Evolutionary conservation across 2,797 vertebrate genomes (phyloP).

Genomic region (Steatocranus sp.): DNA sequence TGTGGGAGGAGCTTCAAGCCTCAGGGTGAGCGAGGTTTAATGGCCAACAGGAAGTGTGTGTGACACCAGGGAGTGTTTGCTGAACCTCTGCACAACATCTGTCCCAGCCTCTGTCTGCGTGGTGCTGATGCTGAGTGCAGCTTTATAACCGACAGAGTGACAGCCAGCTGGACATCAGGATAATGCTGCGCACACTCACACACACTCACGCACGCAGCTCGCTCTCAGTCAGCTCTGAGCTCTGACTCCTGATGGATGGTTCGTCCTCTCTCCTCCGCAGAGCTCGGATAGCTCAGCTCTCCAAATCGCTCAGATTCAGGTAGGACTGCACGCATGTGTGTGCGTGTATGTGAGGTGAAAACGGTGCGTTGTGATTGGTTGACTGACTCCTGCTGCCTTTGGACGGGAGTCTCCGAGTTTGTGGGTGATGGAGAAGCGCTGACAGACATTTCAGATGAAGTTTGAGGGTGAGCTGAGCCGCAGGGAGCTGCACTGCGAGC

Average conservation of each 20-base stretch:
- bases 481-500: background rate
- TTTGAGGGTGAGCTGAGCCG: background rate
- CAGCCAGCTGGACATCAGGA: slow-evolving; percentile 36
- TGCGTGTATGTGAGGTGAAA: background rate
- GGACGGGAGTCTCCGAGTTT: background rate
- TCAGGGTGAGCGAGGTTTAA: background rate
- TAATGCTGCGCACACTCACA: background rate
- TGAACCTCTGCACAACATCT: background rate
- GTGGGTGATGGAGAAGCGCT: background rate
- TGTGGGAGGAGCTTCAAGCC: background rate
- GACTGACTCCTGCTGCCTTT: background rate
- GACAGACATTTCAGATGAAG: background rate
- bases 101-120: background rate
- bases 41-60: background rate
- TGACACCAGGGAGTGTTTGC: background rate
- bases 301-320: slow-evolving; percentile 31
- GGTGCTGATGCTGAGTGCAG: background rate
- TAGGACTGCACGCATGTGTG: background rate
- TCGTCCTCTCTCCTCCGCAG: slow-evolving; percentile 27
- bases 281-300: slow-evolving; percentile 15
- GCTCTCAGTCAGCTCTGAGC: slow-evolving; percentile 21
- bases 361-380: background rate
- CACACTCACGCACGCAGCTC: background rate
- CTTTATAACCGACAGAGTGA: slow-evolving; percentile 6
- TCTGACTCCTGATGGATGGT: slow-evolving; percentile 31